These are phyloP conservation scores for Plecotus auritus DNA, from an alignment of 2,113 vertebrate genomes.

Conservation along the genomic window DNA sequence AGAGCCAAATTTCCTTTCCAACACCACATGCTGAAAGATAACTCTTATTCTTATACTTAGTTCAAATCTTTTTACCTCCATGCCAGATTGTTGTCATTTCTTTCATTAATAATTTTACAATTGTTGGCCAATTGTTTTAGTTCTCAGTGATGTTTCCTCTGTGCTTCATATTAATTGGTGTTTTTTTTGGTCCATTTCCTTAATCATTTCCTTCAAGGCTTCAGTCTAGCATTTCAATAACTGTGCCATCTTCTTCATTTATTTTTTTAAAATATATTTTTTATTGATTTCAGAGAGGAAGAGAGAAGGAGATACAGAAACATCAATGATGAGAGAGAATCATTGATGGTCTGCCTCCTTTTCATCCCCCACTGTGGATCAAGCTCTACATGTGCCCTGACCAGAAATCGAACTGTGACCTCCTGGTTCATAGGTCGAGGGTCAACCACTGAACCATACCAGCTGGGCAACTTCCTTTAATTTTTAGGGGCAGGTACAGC, in stretches of 20 bases:
- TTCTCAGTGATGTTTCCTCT: background rate
- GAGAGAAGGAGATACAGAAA: too few species aligned
- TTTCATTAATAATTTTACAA: background rate
- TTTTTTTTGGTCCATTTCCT: background rate
- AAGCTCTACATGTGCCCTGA: too few species aligned
- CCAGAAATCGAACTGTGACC: too few species aligned
- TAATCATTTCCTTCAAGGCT: background rate
- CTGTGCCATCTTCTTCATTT: background rate
- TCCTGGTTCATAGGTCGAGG: too few species aligned
- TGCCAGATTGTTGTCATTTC: background rate
- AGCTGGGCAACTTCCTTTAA: background rate
- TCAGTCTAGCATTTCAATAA: background rate
- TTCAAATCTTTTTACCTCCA: background rate
- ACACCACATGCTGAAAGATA: background rate
- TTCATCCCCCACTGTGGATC: too few species aligned
- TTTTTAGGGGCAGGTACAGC: background rate
- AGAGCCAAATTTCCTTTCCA: background rate
- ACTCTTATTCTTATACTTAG: background rate
- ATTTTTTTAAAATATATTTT: too few species aligned
- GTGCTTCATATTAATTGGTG: background rate
- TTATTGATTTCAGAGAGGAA: too few species aligned
- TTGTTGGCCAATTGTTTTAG: background rate
- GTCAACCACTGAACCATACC: too few species aligned
- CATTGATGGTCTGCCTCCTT: too few species aligned
- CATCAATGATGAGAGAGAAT: too few species aligned